Evolutionary conservation across 2,888 invertebrate species (phyloP).

Genomic region (Hedya salicella): DNA sequence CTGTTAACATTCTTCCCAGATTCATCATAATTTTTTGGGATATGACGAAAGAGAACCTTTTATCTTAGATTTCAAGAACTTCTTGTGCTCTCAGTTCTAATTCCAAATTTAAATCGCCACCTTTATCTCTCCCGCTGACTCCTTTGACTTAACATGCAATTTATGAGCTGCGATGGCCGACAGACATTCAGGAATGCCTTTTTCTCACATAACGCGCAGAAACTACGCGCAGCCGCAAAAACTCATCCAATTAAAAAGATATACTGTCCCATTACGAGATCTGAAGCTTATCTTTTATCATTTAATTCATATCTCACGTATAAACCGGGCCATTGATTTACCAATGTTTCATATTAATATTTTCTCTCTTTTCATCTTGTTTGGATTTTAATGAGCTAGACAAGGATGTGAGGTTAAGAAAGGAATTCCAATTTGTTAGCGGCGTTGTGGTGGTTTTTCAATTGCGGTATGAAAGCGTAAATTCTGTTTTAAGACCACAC

Average conservation of each 20-base stretch:
- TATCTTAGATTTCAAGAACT: no score
- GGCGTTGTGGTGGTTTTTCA: constrained; percentile 36
- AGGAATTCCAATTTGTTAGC: constrained; percentile 42
- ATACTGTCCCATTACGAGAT: constrained; percentile 70
- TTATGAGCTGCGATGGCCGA: constrained; percentile 67
- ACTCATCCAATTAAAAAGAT: constrained; percentile 79
- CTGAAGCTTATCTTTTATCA: constrained; percentile 64
- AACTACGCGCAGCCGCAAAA: constrained; percentile 69
- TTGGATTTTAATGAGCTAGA: neutral
- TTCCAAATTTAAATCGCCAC: no score
- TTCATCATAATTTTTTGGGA: no score
- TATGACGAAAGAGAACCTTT: no score
- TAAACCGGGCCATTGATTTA: constrained; percentile 49
- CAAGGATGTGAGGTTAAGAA: constrained; percentile 2
- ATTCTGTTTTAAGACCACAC: constrained; percentile 41
- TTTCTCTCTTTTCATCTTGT: constrained; percentile 7
- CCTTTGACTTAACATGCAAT: constrained; percentile 43
- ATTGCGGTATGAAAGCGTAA: constrained; percentile 11
- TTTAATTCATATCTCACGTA: constrained; percentile 82
- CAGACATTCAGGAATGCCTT: constrained; percentile 72
- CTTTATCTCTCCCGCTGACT: neutral
- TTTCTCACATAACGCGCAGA: constrained; percentile 70
- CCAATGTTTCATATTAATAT: constrained; percentile 55
- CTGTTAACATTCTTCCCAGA: no score
- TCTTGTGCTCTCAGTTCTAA: no score